Evolutionary conservation across 64 coral and sea anemone species (phyloP), one percentile per base, ranked within the genome.

Genomic region (Montipora foliosa): DNA sequence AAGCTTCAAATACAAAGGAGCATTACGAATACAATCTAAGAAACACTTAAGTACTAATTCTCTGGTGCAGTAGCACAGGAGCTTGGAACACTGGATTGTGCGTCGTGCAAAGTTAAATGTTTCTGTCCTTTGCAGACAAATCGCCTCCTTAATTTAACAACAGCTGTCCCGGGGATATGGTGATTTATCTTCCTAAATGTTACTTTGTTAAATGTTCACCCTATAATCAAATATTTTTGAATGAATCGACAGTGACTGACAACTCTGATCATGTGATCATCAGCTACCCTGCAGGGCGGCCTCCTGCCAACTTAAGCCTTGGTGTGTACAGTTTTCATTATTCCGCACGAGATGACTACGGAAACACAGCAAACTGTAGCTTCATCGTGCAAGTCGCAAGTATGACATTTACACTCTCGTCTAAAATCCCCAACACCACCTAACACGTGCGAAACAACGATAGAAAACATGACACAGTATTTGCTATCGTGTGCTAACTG

Each of bases 341-440:
- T 75, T 64, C 14, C 66, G 90, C 79, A 47, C 19, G 19, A 92
- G 80, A 92, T 69, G 50, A 47, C 46, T 15, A 52, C 3, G 67
- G 79, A 60, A 92, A 92, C 53, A 15, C 51, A 60, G 81, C 79
- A 17, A 92, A 92, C 67, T 92, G 90, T 47, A 74, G 49, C 20
- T 76, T 92, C 17, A 62, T 84, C 19, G 81, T 92, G 37, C 90
- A 92, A 84, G 70, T 92, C 8, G 49, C 52, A 83, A 83, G 90
- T 91, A 75, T 19, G 92, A 82, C 4, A 74, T 8, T 71, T 4
- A 22, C 22, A 22, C 22, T 22, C 22, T 22, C 22, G 22, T 22
- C 22, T 22, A 22, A 22, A 22, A 22, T 22, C 0, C 0, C 22
- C 22, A 22, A 22, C 22, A 22, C 0, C 22, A 22, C 22, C 22